phyloP scores from a whole-genome alignment of 1,140 invertebrate genomes.

The Scylla paramamosain region DNA sequence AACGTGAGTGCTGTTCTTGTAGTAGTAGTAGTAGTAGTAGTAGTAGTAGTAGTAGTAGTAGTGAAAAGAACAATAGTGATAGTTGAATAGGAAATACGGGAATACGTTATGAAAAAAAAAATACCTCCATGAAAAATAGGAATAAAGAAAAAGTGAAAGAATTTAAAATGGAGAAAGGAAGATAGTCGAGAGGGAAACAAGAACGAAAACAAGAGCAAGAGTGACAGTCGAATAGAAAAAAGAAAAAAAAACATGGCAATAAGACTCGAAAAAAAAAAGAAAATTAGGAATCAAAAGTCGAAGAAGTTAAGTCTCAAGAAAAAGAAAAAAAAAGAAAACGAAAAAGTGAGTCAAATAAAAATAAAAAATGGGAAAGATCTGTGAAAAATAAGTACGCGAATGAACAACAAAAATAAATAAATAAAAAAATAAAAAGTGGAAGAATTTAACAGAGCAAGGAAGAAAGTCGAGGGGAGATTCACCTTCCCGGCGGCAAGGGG shows the following conservation, averaged over 20 bases:
- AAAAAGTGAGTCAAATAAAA: too few species aligned
- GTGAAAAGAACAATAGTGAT: neutral
- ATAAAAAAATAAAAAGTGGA: too few species aligned
- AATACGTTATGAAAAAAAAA: too few species aligned
- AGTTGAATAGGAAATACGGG: neutral
- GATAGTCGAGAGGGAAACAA: neutral
- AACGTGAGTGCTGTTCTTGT: neutral
- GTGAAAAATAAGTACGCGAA: too few species aligned
- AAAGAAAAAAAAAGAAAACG: too few species aligned
- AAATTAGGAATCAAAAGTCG: too few species aligned
- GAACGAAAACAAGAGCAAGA: neutral
- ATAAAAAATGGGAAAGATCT: too few species aligned
- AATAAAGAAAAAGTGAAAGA: neutral
- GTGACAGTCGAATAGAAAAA: neutral
- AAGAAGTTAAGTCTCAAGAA: too few species aligned
- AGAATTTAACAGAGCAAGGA: neutral
- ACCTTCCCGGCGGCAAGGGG: neutral
- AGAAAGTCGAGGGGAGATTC: neutral
- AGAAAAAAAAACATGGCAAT: neutral
- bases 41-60: conserved; percentile 3
- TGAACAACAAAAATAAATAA: too few species aligned
- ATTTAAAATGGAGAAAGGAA: neutral
- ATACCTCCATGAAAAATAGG: too few species aligned
- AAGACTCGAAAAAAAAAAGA: neutral
- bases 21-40: conserved; percentile 8